Conservation (phyloP, 2,888 invertebrate species). For the Machimus atricapillus region DNA sequence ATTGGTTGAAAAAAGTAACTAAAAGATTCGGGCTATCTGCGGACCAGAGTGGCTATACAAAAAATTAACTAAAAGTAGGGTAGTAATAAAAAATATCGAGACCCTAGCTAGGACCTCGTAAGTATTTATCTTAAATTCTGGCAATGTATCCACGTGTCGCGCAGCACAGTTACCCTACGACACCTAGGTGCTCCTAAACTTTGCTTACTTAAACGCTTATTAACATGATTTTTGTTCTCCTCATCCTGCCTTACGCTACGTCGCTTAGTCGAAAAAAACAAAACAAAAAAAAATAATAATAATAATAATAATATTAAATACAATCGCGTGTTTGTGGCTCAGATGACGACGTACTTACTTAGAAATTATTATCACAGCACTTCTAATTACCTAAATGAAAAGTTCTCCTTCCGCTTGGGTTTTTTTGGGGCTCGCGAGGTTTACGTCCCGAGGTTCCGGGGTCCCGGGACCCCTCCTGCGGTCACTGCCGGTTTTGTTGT, state of each 20-base stretch:
- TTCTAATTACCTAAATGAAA: conserved; percentile 48
- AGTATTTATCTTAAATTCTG: conserved; percentile 48
- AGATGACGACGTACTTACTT: conserved; percentile 44
- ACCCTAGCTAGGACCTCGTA: background rate
- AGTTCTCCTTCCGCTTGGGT: conserved; percentile 30
- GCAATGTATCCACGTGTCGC: conserved; percentile 38
- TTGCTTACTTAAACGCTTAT: background rate
- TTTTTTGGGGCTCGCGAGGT: background rate
- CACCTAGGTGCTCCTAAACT: background rate
- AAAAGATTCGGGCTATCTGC: conserved; percentile 16
- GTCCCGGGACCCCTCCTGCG: background rate
- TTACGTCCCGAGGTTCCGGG: background rate
- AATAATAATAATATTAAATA: background rate
- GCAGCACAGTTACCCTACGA: background rate
- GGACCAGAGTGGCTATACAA: conserved; percentile 30
- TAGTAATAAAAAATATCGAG: conserved; percentile 18
- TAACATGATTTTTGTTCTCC: background rate
- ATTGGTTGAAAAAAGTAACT: conserved; percentile 10
- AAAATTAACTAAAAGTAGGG: background rate
- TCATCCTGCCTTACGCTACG: background rate
- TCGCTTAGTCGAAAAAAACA: background rate
- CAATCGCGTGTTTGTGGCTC: background rate
- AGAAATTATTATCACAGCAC: conserved; percentile 51
- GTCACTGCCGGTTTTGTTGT: background rate
- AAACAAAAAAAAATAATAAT: background rate